A percentile compares a stretch with the other conserved stretches of the same genome.
Conservation (phyloP, 1,140 invertebrate species). For the Cotesia glomerata region DNA sequence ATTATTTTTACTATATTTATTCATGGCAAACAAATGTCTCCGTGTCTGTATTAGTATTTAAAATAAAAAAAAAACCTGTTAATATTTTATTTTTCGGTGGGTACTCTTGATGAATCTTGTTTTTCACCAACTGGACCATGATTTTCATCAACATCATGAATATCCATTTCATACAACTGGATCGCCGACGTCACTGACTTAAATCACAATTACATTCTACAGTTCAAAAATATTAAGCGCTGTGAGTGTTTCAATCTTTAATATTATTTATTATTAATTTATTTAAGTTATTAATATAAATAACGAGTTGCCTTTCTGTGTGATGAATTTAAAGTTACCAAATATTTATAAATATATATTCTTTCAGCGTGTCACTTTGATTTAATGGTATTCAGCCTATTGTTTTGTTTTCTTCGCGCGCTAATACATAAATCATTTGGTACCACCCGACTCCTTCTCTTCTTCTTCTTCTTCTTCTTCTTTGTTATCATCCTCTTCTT, state of each 20-base stretch:
- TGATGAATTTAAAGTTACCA: no score
- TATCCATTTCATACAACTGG: not conserved
- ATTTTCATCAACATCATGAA: not conserved
- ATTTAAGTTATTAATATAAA: no score
- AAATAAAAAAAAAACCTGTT: not conserved
- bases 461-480: not conserved
- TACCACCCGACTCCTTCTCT: not conserved
- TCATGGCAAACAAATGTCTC: not conserved
- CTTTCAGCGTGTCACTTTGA: not conserved
- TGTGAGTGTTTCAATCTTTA: not conserved
- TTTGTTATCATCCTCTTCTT: no score
- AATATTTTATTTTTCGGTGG: not conserved
- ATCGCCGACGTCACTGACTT: not conserved
- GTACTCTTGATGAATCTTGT: not conserved
- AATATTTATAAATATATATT: no score
- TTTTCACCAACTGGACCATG: not conserved
- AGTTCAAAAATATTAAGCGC: not conserved
- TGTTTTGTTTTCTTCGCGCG: constrained; percentile 4
- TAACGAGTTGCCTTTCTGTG: no score
- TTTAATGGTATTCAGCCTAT: constrained; percentile 4
- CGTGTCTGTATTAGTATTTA: not conserved
- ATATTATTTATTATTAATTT: no score
- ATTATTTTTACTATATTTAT: not conserved
- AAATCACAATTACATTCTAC: not conserved
- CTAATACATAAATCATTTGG: not conserved